A percentile compares a stretch with the other conserved stretches of the same genome.
Evolutionary conservation across 2,113 vertebrate genomes (phyloP).

Genomic region (Junco hyemalis): DNA sequence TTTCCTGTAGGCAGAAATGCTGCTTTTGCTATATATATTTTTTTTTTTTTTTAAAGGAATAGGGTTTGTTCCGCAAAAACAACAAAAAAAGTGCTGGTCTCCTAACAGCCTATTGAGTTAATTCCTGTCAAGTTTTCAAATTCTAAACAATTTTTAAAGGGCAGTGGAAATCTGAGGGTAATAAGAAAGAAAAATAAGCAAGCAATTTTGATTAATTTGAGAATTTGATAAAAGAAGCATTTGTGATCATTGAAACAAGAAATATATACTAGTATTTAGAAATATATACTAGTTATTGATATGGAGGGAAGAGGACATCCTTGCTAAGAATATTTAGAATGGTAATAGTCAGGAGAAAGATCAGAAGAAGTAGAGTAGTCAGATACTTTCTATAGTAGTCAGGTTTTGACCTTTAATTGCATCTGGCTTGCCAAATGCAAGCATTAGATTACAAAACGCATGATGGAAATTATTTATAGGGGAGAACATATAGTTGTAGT

Average conservation of each 20-base stretch:
- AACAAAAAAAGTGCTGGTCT: not conserved
- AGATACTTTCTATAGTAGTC: not conserved
- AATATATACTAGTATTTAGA: not conserved
- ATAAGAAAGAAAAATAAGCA: not conserved
- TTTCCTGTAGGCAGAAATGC: not conserved
- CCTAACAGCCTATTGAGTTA: not conserved
- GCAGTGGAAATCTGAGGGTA: not conserved
- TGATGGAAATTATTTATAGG: slow-evolving; percentile 66
- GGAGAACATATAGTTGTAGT: slow-evolving; percentile 29
- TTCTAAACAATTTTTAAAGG: not conserved
- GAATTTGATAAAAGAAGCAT: not conserved
- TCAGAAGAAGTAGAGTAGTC: not conserved
- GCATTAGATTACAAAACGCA: slow-evolving; percentile 64
- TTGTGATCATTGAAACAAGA: not conserved
- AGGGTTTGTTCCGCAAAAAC: not conserved
- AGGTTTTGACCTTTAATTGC: slow-evolving; percentile 64
- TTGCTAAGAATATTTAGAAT: not conserved
- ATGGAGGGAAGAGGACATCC: not conserved
- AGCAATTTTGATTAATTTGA: not conserved
- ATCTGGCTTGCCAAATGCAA: slow-evolving; percentile 21
- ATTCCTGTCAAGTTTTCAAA: not conserved
- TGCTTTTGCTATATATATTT: not conserved
- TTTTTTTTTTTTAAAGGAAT: not conserved
- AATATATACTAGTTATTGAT: not conserved
- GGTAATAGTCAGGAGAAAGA: not conserved